Conservation (phyloP, 2,797 vertebrate genomes). For the Kryptolebias ocellatus region DNA sequence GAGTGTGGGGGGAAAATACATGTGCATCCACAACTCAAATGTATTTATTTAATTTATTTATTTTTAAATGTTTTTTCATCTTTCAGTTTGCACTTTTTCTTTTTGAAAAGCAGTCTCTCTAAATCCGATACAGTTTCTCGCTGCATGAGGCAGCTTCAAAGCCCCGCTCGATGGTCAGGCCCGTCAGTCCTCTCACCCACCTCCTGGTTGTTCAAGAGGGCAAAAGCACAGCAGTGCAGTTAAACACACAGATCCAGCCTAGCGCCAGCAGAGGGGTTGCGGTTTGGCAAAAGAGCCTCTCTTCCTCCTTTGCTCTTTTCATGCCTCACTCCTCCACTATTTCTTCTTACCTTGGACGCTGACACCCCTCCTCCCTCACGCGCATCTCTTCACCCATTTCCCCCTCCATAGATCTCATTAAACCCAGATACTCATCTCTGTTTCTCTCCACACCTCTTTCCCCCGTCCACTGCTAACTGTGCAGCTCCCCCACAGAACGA, state of each 20-base stretch:
- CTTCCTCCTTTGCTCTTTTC: constrained; percentile 30
- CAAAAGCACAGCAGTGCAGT: constrained; percentile 74
- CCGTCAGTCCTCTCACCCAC: constrained; percentile 70
- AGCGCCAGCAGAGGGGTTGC: constrained; percentile 56
- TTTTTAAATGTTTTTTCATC: constrained; percentile 38
- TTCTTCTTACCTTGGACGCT: constrained; percentile 64
- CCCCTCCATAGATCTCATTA: constrained; percentile 71
- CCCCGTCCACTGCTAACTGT: constrained; percentile 28
- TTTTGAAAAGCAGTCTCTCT: constrained; percentile 61
- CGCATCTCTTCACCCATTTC: constrained; percentile 48
- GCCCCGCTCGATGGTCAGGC: constrained; percentile 66
- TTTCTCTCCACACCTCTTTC: constrained; percentile 29
- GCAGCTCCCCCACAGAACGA: constrained; percentile 45
- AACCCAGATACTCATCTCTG: constrained; percentile 45
- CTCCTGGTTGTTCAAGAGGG: constrained; percentile 77
- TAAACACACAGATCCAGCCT: constrained; percentile 73
- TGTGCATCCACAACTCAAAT: constrained; percentile 24
- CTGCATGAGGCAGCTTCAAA: constrained; percentile 76
- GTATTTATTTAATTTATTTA: constrained; percentile 10
- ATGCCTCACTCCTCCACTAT: constrained; percentile 25
- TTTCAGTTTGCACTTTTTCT: constrained; percentile 40
- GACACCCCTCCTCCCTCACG: constrained; percentile 31
- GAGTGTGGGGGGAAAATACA: constrained; percentile 50
- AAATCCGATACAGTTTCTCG: constrained; percentile 72
- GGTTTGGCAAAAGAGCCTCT: constrained; percentile 60